Percentiles rank a stretch among this genome's conserved stretches.
These are phyloP conservation scores for Mythimna lalbum DNA, from an alignment of 2,888 invertebrate species.

Conservation along the genomic window DNA sequence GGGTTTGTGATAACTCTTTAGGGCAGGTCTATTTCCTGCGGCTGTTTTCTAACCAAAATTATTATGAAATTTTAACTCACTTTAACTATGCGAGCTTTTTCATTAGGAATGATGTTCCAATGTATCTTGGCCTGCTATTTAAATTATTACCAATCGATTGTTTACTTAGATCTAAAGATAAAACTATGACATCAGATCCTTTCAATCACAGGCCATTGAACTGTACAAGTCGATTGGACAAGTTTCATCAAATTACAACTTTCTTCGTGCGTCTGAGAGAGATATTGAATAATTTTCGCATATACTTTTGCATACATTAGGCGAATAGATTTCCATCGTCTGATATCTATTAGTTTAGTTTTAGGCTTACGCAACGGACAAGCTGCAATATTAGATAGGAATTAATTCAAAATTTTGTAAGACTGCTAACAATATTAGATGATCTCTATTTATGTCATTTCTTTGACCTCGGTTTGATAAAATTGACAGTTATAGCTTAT, in stretches of 20 bases:
- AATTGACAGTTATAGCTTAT: too few species aligned
- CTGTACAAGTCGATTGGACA: constrained; percentile 24
- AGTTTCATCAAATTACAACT: constrained; percentile 47
- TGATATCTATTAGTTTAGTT: constrained; percentile 14
- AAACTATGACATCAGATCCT: constrained; percentile 4
- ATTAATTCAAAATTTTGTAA: background rate
- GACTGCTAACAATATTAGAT: background rate
- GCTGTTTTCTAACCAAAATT: background rate
- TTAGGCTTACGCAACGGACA: constrained; percentile 8
- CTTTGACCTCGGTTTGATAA: too few species aligned
- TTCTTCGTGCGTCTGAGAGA: constrained; percentile 41
- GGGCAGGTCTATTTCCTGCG: background rate
- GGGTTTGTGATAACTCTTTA: too few species aligned
- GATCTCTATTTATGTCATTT: background rate
- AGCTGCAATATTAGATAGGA: background rate
- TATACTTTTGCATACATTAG: constrained; percentile 34
- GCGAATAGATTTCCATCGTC: constrained; percentile 10
- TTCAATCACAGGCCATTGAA: constrained; percentile 34
- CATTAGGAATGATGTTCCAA: background rate
- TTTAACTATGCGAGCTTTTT: background rate
- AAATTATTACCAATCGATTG: background rate
- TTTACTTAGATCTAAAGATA: constrained; percentile 18
- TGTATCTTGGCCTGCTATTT: background rate
- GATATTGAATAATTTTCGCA: constrained; percentile 53
- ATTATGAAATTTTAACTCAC: background rate